These are phyloP conservation scores for Cinara cedri DNA, from an alignment of 2,888 invertebrate species.

Conservation along the genomic window DNA sequence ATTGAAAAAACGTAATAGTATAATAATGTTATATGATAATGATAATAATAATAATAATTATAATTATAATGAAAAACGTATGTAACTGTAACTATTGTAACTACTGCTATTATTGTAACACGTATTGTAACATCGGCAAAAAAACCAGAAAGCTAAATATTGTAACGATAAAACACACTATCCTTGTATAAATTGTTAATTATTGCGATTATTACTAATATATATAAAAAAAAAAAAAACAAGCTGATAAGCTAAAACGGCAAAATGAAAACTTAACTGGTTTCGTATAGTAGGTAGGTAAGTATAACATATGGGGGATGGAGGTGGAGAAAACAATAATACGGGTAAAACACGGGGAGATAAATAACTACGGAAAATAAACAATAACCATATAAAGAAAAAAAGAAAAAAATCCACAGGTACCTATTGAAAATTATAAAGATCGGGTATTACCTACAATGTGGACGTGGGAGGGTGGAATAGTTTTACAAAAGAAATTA, in stretches of 20 bases:
- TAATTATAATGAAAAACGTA: constrained; percentile 11
- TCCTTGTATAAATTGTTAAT: constrained; percentile 26
- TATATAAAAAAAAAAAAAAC: neutral
- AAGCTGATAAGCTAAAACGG: constrained; percentile 38
- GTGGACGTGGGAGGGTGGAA: too few relatives aligned
- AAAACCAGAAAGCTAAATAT: constrained; percentile 28
- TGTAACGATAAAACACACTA: constrained; percentile 23
- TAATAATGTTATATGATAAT: constrained; percentile 26
- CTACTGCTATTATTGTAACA: constrained; percentile 36
- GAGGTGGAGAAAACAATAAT: constrained; percentile 7
- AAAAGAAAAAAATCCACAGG: neutral
- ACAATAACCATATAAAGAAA: neutral
- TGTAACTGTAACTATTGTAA: neutral
- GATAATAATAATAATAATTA: too few relatives aligned
- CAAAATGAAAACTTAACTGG: constrained; percentile 38
- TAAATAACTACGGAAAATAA: neutral
- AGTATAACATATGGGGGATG: neutral
- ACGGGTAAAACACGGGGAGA: neutral
- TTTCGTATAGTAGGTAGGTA: constrained; percentile 5
- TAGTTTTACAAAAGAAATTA: too few relatives aligned
- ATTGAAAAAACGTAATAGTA: constrained; percentile 40
- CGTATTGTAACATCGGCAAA: constrained; percentile 29
- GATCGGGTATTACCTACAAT: too few relatives aligned
- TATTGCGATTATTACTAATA: constrained; percentile 12
- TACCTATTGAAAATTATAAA: too few relatives aligned